These are phyloP conservation scores for Bradypodion ventrale DNA, from an alignment of 2,797 vertebrate genomes.

Conservation along the genomic window DNA sequence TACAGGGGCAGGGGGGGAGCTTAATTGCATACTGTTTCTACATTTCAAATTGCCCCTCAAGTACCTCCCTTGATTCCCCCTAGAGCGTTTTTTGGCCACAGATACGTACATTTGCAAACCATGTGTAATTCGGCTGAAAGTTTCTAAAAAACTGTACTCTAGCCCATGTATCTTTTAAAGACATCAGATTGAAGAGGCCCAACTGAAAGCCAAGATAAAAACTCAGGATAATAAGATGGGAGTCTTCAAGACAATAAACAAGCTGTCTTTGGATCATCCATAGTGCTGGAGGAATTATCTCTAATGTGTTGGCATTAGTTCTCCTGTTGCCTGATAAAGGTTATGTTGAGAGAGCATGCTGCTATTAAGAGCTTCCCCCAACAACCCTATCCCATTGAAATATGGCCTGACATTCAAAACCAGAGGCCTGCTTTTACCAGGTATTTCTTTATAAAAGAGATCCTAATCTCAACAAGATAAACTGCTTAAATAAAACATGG, in stretches of 20 bases:
- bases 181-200: constrained; percentile 18
- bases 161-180: not conserved
- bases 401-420: constrained; percentile 72
- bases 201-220: constrained; percentile 34
- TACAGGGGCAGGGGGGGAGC: too few species aligned
- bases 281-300: constrained; percentile 55
- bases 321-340: constrained; percentile 63
- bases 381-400: constrained; percentile 51
- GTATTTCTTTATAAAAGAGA: constrained; percentile 68
- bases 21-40: not conserved
- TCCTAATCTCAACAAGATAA: constrained; percentile 75
- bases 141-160: not conserved
- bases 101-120: not conserved
- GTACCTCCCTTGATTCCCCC: not conserved
- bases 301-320: constrained; percentile 64
- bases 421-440: constrained; percentile 68
- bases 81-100: not conserved
- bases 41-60: not conserved
- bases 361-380: constrained; percentile 52
- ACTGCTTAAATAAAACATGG: constrained; percentile 73
- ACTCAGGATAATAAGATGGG: constrained; percentile 17
- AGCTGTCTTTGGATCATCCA: constrained; percentile 33
- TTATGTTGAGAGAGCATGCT: constrained; percentile 57
- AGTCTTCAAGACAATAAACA: constrained; percentile 54
- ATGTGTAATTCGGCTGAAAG: not conserved